Conservation (phyloP, 1,140 invertebrate genomes). For the Apis dorsata region DNA sequence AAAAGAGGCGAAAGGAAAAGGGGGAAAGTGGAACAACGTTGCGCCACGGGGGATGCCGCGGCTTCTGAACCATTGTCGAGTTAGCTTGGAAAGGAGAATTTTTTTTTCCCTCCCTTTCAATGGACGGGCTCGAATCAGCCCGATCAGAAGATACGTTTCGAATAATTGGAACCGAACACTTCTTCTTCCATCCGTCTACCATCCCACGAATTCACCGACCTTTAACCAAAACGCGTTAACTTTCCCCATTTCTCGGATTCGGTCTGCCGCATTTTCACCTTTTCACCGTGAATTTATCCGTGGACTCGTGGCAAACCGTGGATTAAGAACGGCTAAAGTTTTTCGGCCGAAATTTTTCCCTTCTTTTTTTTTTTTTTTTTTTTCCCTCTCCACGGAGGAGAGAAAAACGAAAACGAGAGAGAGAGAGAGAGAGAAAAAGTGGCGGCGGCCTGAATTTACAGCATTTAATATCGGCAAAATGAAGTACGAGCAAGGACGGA, state of each 20-base stretch:
- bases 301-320: background rate
- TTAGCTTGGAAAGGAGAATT: background rate
- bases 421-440: conserved; percentile 14
- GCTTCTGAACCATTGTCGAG: background rate
- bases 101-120: background rate
- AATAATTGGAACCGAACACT: background rate
- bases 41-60: background rate
- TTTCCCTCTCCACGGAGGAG: background rate
- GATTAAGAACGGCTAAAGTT: conserved; percentile 14
- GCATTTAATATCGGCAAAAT: conserved; percentile 73
- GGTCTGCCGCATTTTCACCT: background rate
- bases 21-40: conserved; percentile 4
- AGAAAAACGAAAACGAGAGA: background rate
- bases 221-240: background rate
- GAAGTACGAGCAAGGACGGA: conserved; percentile 63
- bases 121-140: too few relatives aligned
- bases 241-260: background rate
- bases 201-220: background rate
- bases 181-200: background rate
- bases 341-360: background rate
- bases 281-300: background rate
- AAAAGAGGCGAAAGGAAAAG: background rate
- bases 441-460: conserved; percentile 65
- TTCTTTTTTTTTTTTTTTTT: background rate
- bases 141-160: too few relatives aligned